Evolutionary conservation across 2,113 vertebrate genomes (phyloP), one percentile per base, ranked within the genome.

Genomic region (Eclectus roratus): DNA sequence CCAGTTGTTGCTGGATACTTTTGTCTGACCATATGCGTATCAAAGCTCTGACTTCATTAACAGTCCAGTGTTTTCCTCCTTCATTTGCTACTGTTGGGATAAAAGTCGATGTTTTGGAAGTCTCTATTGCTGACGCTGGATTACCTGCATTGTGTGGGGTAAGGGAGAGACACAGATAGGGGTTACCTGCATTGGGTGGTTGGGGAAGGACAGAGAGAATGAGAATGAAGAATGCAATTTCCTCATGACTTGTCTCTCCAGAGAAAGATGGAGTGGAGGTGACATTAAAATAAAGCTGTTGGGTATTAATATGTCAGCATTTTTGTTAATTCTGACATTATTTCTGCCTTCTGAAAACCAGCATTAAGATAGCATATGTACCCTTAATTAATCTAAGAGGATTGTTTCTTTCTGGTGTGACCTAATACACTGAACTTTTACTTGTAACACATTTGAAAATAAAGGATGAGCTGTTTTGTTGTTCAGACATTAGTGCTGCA

Each of bases 41-140:
- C 80, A 99, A 97, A 58, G 99, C 99, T 87, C 97, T 97, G 70
- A 99, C 98, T 98, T 99, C 98, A 15, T 98, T 98, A 44, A 98
- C 98, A 20, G 99, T 99, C 98, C 99, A 99, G 88, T 99, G 98
- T 91, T 98, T 99, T 72, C 98, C 98, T 81, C 98, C 98, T 94
- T 99, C 99, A 13, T 98, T 98, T 47, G 98, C 97, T 94, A 98
- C 97, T n/a, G 69, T 93, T 94, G 73, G 97, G 66, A 96, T 97
- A 94, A 89, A 97, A 88, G 89, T 94, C 63, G 72, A 74, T 55
- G 87, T 87, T 96, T 89, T 95, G 85, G 95, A 74, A 85, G 90
- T 14, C 76, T 96, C 97, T 52, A 92, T 79, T 91, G 95, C 91
- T 81, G 91, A 71, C 0, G 76, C 43, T 95, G 97, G 95, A 29